These are phyloP conservation scores for Pristionchus japonicus DNA, from an alignment of 2,888 invertebrate genomes.

Conservation along the genomic window DNA sequence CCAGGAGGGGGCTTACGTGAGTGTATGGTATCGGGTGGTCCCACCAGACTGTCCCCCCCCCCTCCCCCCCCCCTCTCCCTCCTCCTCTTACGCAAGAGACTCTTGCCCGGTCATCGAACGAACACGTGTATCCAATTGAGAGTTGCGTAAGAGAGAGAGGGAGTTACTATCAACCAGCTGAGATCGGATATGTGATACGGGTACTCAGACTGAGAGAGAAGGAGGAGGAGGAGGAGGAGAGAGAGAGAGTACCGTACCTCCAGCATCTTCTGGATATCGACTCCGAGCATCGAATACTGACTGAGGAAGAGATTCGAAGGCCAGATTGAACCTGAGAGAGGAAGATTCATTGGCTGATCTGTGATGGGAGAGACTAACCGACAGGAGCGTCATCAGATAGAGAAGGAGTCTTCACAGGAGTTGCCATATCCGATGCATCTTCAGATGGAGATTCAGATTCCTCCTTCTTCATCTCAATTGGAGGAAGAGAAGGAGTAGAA, in stretches of 20 bases:
- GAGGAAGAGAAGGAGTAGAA: neutral
- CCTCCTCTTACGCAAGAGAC: slow-evolving; percentile 11
- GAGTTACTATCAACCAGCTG: slow-evolving; percentile 34
- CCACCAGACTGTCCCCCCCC: neutral
- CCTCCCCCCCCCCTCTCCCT: neutral
- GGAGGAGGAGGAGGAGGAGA: neutral
- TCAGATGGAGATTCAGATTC: neutral
- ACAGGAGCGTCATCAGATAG: neutral
- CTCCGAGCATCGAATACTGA: slow-evolving; percentile 67
- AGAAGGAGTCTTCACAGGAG: neutral
- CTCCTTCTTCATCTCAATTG: slow-evolving; percentile 46
- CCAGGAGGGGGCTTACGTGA: neutral
- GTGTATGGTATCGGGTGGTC: slow-evolving; percentile 28
- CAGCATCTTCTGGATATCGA: slow-evolving; percentile 64
- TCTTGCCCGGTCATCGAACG: neutral
- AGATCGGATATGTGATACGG: neutral
- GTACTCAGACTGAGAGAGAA: neutral
- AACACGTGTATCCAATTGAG: slow-evolving; percentile 38
- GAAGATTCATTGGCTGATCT: neutral
- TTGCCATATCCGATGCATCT: neutral
- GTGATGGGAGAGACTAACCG: neutral
- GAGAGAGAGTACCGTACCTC: slow-evolving; percentile 58
- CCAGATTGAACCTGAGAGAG: slow-evolving; percentile 57
- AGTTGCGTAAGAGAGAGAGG: slow-evolving; percentile 33
- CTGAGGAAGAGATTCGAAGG: slow-evolving; percentile 59